These are phyloP conservation scores for Clarias laeviceps DNA, from an alignment of 2,797 vertebrate species.

Conservation along the genomic window DNA sequence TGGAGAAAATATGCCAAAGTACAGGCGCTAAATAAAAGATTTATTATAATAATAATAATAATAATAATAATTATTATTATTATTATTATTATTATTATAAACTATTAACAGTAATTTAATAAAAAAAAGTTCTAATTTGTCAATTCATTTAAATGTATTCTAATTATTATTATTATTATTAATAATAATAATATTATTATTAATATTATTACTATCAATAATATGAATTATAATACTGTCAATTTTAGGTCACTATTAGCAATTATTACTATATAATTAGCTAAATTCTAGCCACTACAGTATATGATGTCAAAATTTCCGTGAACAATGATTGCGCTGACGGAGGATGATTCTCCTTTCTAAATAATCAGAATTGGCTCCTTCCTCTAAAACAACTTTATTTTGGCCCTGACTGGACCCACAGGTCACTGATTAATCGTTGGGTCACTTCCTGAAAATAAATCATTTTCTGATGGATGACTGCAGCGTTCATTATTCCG, in stretches of 20 bases:
- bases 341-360: no score
- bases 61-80: neutral
- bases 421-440: neutral
- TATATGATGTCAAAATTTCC: neutral
- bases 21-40: neutral
- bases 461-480: slow-evolving; percentile 33
- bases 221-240: no score
- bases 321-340: neutral
- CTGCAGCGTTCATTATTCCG: slow-evolving; percentile 40
- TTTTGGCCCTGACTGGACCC: neutral
- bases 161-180: neutral
- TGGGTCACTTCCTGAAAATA: neutral
- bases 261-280: neutral
- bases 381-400: neutral
- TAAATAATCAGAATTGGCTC: neutral
- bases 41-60: no score
- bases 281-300: neutral
- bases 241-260: no score
- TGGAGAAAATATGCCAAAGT: neutral
- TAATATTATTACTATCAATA: neutral
- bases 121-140: neutral
- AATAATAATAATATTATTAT: neutral
- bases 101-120: neutral
- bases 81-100: neutral
- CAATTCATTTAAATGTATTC: neutral